phyloP scores from a whole-genome alignment of 2,797 vertebrate species.

The Peromyscus aztecus region DNA sequence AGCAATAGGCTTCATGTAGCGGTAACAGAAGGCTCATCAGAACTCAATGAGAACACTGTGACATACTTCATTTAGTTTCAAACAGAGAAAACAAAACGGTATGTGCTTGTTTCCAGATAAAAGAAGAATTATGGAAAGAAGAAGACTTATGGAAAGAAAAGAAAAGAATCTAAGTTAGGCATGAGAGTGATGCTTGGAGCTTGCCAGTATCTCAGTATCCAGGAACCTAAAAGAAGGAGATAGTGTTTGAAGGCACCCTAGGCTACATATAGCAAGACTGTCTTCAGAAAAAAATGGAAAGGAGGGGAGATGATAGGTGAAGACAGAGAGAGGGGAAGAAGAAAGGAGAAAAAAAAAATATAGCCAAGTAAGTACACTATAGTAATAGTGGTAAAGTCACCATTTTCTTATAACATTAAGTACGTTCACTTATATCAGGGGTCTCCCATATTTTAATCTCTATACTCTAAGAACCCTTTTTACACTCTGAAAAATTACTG shows the following conservation, averaged over 20 bases:
- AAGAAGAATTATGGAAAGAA: neutral
- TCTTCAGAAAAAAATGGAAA: neutral
- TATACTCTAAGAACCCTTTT: neutral
- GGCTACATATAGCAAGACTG: neutral
- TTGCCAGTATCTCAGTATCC: neutral
- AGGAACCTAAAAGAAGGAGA: neutral
- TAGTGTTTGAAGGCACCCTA: neutral
- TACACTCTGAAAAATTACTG: neutral
- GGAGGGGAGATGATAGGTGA: neutral
- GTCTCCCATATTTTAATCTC: constrained; percentile 33
- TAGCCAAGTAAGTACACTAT: constrained; percentile 38
- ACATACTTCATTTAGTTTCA: constrained; percentile 56
- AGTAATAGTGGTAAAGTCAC: constrained; percentile 16
- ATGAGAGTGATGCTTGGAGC: neutral
- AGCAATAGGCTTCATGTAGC: constrained; percentile 54
- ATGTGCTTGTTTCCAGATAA: constrained; percentile 14
- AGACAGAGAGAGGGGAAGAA: neutral
- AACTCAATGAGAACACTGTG: constrained; percentile 31
- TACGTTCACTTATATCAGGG: constrained; percentile 22
- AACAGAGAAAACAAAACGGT: constrained; percentile 55
- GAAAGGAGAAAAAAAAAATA: neutral
- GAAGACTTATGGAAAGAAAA: neutral
- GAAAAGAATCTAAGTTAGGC: neutral
- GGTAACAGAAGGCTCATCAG: constrained; percentile 71
- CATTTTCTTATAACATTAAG: constrained; percentile 20